Evolutionary conservation across 2,888 invertebrate genomes (phyloP), one percentile per base, ranked within the genome.

Genomic region (Agriopis aurantiaria): DNA sequence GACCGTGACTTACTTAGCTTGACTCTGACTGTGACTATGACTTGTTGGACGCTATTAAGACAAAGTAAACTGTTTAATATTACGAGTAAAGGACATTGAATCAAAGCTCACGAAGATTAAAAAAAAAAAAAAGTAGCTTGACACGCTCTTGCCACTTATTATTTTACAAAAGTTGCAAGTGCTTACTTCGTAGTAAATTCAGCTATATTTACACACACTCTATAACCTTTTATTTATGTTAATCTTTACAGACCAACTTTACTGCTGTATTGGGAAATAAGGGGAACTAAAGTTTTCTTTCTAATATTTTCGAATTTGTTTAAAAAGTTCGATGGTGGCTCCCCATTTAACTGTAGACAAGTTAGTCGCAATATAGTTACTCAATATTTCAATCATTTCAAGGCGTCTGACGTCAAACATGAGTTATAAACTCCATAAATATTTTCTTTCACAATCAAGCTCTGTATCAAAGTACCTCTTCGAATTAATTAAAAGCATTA

Each of bases 361-460:
- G n/a, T 48, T 45, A 8, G 46, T n/a, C 10, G 8, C 6, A 45
- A 3, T 33, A 14, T 49, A 2, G 12, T 4, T 57, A 11, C 23
- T 46, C 46, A 17, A 45, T 23, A 58, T 46, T 58, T 12, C 8
- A 48, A 46, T 12, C 14, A 43, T 46, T 46, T 58, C 17, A 49
- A 60, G 40, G 40, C 41, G 46, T 49, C 33, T 59, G 60, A 49
- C 60, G 49, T 60, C 49, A 41, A n/a, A 49, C 49, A 41, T 60
- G 60, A 60, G 7, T 14, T 49, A 60, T 60, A 6, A 33, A 33
- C 4, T 49, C 60, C 49, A 49, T 60, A 60, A 60, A 60, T 60
- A 60, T 51, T 49, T 60, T 60, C 60, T 60, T 60, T 60, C 49
- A 60, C 59, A 60, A 49, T 48, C 49, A 49, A 41, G 41, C 49